Evolutionary conservation across 2,888 invertebrate species (phyloP).

Genomic region (Toxonevra muliebris): DNA sequence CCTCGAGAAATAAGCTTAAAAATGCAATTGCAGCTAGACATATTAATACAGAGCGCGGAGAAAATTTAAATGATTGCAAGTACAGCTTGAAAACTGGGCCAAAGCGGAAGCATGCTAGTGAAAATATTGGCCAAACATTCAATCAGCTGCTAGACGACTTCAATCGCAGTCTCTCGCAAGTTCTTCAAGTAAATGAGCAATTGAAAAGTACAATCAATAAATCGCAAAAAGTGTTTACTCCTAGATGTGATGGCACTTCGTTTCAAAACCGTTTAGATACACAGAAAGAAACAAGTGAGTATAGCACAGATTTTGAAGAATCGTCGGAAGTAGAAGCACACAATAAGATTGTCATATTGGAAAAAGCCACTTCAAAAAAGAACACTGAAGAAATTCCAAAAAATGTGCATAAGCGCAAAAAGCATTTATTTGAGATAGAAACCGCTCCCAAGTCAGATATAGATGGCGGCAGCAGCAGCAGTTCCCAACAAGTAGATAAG

Average conservation of each 20-base stretch:
- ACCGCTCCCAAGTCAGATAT: slow-evolving; percentile 29
- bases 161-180: slow-evolving; percentile 56
- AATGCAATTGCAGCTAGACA: slow-evolving; percentile 13
- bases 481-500: not conserved
- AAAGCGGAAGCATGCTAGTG: slow-evolving; percentile 2
- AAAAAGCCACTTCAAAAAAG: not conserved
- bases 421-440: slow-evolving; percentile 32
- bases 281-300: slow-evolving; percentile 27
- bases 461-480: not conserved
- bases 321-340: slow-evolving; percentile 6
- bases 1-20: slow-evolving; percentile 25
- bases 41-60: not conserved
- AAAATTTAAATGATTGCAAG: not conserved
- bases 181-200: slow-evolving; percentile 55
- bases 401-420: slow-evolving; percentile 13
- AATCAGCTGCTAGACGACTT: slow-evolving; percentile 53
- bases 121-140: slow-evolving; percentile 40
- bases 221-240: slow-evolving; percentile 46
- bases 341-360: not conserved
- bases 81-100: not conserved
- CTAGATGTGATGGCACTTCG: slow-evolving; percentile 19
- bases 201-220: slow-evolving; percentile 49
- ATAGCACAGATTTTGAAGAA: slow-evolving; percentile 44
- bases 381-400: slow-evolving; percentile 18
- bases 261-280: too few species aligned